These are phyloP conservation scores for Caenorhabditis sulstoni DNA, from an alignment of 2,888 invertebrate genomes.

Conservation along the genomic window DNA sequence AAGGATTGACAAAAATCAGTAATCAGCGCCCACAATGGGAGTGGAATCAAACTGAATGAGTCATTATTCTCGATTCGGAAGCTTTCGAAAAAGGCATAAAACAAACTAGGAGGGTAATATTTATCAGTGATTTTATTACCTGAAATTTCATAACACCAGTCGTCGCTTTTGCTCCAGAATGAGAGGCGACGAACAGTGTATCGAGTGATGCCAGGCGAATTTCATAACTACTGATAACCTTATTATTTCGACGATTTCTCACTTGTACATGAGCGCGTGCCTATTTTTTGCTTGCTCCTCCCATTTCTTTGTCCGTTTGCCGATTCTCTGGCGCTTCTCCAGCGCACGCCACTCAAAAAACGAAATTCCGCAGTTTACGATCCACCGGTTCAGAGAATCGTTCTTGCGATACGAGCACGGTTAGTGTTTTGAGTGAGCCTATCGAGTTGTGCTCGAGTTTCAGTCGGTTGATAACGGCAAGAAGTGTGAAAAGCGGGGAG, in stretches of 20 bases:
- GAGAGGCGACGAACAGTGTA: conserved; percentile 18
- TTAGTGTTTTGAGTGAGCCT: conserved; percentile 15
- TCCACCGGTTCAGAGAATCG: conserved; percentile 43
- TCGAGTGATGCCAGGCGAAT: conserved; percentile 14
- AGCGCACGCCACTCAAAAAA: neutral
- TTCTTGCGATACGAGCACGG: conserved; percentile 12
- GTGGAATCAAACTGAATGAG: conserved; percentile 1
- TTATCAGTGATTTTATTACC: conserved; percentile 19
- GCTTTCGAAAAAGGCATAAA: neutral
- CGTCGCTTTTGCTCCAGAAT: conserved; percentile 5
- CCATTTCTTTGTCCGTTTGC: neutral
- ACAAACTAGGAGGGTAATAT: neutral
- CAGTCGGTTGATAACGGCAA: conserved; percentile 21
- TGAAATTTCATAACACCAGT: conserved; percentile 25
- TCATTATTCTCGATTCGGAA: conserved; percentile 14
- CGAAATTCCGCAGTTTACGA: conserved; percentile 46
- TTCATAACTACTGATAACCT: conserved; percentile 39
- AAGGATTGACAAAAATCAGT: no score
- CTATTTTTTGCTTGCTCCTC: neutral
- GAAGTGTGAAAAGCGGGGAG: conserved; percentile 33
- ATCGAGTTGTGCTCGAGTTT: conserved; percentile 9
- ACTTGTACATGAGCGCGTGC: neutral
- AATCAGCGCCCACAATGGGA: neutral
- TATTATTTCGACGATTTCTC: conserved; percentile 36
- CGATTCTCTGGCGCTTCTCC: conserved; percentile 1